Evolutionary conservation across 2,113 vertebrate species (phyloP), one percentile per base, ranked within the genome.

Genomic region (Anarrhichthys ocellatus): DNA sequence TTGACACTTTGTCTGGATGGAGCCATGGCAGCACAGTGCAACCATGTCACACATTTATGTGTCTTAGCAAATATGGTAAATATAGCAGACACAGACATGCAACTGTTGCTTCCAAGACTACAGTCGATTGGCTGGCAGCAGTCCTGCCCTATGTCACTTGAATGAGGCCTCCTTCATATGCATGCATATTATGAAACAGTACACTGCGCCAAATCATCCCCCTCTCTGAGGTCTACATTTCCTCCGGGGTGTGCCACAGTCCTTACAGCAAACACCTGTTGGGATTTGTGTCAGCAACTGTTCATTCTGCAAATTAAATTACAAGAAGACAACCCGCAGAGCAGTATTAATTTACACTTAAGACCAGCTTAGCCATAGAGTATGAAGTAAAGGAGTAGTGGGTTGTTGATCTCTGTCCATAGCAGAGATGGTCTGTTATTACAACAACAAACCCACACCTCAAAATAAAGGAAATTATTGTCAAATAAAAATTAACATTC

Each of bases 41-140:
- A 84, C 58, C 71, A 76, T 76, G 68, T 78, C 78, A 84, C 64
- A 87, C 78, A 91, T 91, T 78, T 87, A 75, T 89, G 82, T 75
- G 79, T 44, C 59, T 38, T 29, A 68, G 85, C 78, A 88, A 91
- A 88, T 78, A 89, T 71, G 83, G 86, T 89, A 92, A 90, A 93
- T 92, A 92, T 93, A 94, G 91, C 78, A 76, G 62, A 56, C 66
- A 40, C 66, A 66, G 59, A 10, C 58, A 65, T 78, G 87, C 88
- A 89, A 69, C 87, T 85, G 85, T 73, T 80, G 78, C 71, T 40
- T 84, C 34, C 40, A 63, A 67, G 50, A 80, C 58, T 84, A 59
- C 65, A 81, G 72, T 64, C 71, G 50, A 78, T 14, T 65, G 34
- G n/a, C 44, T 27, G 64, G 48, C 85, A 88, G 86, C 83, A 89